Base-by-base conservation (phyloP, 2,113 vertebrate species). In the Zeus faber region DNA sequence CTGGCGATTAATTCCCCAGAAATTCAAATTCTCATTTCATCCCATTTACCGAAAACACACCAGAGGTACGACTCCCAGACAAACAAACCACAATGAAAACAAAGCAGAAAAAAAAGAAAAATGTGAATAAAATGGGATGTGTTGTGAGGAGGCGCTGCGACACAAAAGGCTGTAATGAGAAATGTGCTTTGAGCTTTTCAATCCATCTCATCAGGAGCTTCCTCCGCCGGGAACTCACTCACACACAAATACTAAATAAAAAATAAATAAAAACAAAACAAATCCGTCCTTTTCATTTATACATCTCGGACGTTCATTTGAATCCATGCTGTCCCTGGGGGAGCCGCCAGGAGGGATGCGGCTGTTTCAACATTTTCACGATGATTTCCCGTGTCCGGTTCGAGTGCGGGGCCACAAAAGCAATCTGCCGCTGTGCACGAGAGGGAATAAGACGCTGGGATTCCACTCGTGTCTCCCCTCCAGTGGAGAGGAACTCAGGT, bases 151-250 rank as follows among this genome's bases (percentile, higher is more conserved):
- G n/a, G n/a, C n/a, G n/a, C n/a, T n/a, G 26, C 59, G 54, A 76
- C 77, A 81, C 76, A 82, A 77, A 79, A 71, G 66, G 23, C 80
- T 55, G 72, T 76, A 82, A 82, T 79, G 71, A 81, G 80, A 76
- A 65, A 72, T 69, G 73, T 58, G 68, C 68, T 76, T 73, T 67
- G 63, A 82, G 77, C 60, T 50, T 64, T 61, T 61, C 27, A 41
- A 33, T 11, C 21, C 11, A 4, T 56, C 53, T 62, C 51, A 65
- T 60, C 66, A 35, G 1, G 65, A 67, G 67, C 49, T 71, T 77
- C 73, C 58, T 62, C 67, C 54, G 43, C 49, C 48, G 51, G 52
- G 56, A 63, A 58, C 47, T n/a, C n/a, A n/a, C n/a, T n/a, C n/a
- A n/a, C n/a, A n/a, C n/a, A n/a, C n/a, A n/a, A n/a, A n/a, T n/a